Percentiles rank a stretch among this genome's conserved stretches.
Evolutionary conservation across 2,113 vertebrate genomes (phyloP).

Genomic region (Pteronura brasiliensis): DNA sequence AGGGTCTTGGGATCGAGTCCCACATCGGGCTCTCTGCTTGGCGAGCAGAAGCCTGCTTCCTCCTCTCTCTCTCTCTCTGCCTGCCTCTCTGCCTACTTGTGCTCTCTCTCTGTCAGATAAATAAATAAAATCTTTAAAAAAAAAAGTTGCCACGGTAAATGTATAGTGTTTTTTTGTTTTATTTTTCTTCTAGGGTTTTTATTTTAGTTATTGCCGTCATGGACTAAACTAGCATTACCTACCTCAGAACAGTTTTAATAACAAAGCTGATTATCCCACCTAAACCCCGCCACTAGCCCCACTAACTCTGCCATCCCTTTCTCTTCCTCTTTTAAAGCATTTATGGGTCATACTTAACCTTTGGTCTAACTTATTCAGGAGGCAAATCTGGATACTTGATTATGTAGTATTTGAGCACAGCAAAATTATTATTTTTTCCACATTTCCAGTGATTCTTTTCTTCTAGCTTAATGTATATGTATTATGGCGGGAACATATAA

Average conservation of each 20-base stretch:
- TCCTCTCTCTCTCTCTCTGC: too few species aligned
- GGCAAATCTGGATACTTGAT: not conserved
- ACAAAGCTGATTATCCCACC: not conserved
- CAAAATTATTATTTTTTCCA: not conserved
- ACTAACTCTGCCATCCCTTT: not conserved
- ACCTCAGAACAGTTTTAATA: not conserved
- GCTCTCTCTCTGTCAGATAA: too few species aligned
- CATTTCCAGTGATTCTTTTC: not conserved
- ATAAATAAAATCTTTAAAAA: too few species aligned
- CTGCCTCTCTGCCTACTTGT: too few species aligned
- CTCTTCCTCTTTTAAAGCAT: not conserved
- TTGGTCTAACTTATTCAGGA: not conserved
- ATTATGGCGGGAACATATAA: not conserved
- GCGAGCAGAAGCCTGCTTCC: too few species aligned
- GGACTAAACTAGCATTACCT: not conserved
- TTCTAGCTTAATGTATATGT: not conserved
- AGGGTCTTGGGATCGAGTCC: too few species aligned
- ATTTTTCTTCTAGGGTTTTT: not conserved
- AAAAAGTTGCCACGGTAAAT: not conserved
- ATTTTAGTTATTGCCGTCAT: not conserved
- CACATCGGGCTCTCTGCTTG: too few species aligned
- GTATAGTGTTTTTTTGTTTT: not conserved
- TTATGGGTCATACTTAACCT: not conserved
- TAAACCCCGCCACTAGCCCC: not conserved
- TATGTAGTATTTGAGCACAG: not conserved